phyloP scores from a whole-genome alignment of 2,888 invertebrate genomes.

The Agonopterix subpropinquella region DNA sequence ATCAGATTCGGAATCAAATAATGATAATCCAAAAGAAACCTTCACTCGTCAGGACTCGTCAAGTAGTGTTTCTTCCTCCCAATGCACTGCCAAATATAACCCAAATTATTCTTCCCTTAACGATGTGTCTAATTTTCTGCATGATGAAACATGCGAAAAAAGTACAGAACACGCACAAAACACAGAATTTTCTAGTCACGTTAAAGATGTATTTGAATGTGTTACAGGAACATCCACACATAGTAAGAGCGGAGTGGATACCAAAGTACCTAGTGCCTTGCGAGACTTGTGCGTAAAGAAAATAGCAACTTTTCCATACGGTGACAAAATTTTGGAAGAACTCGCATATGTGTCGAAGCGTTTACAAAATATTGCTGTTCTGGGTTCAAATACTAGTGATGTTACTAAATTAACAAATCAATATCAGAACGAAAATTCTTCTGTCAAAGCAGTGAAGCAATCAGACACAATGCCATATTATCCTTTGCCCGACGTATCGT shows the following conservation, averaged over 20 bases:
- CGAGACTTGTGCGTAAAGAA: slow-evolving; percentile 80
- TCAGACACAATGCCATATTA: slow-evolving; percentile 54
- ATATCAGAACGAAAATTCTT: slow-evolving; percentile 1
- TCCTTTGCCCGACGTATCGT: slow-evolving; percentile 62
- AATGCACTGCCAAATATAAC: slow-evolving; percentile 82
- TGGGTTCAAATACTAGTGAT: slow-evolving; percentile 18
- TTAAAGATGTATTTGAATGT: slow-evolving; percentile 63
- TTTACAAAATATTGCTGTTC: slow-evolving; percentile 53
- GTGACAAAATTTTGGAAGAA: slow-evolving; percentile 80
- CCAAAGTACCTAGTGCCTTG: slow-evolving; percentile 63
- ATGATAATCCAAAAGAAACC: slow-evolving; percentile 37
- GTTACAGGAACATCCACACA: slow-evolving; percentile 42
- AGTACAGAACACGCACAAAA: slow-evolving; percentile 22
- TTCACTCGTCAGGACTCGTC: slow-evolving; percentile 75
- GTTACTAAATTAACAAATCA: slow-evolving; percentile 9
- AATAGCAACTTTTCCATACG: slow-evolving; percentile 81
- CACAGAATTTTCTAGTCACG: slow-evolving; percentile 36
- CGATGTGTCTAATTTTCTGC: slow-evolving; percentile 75
- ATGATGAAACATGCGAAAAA: slow-evolving; percentile 49
- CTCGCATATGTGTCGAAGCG: slow-evolving; percentile 78
- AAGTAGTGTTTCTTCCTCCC: slow-evolving; percentile 79
- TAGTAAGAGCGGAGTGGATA: slow-evolving; percentile 17
- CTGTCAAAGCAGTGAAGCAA: neutral
- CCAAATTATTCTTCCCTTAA: slow-evolving; percentile 75
- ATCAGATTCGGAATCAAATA: slow-evolving; percentile 45